These are phyloP conservation scores for Drosophila cognata DNA, from an alignment of 2,888 invertebrate species.

Conservation along the genomic window DNA sequence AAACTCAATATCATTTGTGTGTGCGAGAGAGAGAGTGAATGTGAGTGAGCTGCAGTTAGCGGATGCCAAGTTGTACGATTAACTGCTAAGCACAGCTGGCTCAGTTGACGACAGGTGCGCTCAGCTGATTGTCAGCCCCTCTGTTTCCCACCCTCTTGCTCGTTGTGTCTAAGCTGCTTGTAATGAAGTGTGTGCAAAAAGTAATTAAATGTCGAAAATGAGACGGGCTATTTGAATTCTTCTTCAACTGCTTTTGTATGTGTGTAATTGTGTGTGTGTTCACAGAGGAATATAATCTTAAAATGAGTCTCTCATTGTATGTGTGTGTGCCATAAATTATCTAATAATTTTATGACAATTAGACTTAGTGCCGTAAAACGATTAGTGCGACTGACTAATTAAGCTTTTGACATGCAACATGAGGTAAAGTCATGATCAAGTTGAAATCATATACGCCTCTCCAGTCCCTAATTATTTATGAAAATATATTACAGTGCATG, in stretches of 20 bases:
- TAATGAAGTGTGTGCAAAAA: slow-evolving; percentile 74
- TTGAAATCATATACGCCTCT: slow-evolving; percentile 5
- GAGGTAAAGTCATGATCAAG: slow-evolving; percentile 35
- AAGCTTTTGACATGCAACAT: slow-evolving; percentile 55
- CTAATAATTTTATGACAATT: slow-evolving; percentile 80
- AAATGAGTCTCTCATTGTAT: slow-evolving; percentile 14
- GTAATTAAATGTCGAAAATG: slow-evolving; percentile 79
- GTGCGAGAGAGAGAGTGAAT: slow-evolving; percentile 30
- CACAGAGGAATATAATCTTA: background rate
- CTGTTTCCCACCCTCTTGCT: background rate
- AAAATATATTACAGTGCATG: slow-evolving; percentile 38
- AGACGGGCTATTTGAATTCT: slow-evolving; percentile 67
- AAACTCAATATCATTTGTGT: slow-evolving; percentile 60
- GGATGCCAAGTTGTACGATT: slow-evolving; percentile 51
- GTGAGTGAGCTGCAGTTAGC: slow-evolving; percentile 34
- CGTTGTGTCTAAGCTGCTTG: slow-evolving; percentile 57
- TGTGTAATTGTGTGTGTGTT: slow-evolving; percentile 5
- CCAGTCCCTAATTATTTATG: slow-evolving; percentile 55
- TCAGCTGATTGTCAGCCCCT: background rate
- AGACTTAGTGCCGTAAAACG: slow-evolving; percentile 74
- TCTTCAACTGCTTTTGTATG: slow-evolving; percentile 21
- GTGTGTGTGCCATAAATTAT: slow-evolving; percentile 58
- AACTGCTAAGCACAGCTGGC: slow-evolving; percentile 63
- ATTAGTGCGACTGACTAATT: slow-evolving; percentile 74
- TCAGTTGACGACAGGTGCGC: slow-evolving; percentile 39